Percentiles rank a stretch among this genome's conserved stretches.
Conservation (phyloP, 1,140 invertebrate genomes). For the Drosophila sulfurigaster region DNA sequence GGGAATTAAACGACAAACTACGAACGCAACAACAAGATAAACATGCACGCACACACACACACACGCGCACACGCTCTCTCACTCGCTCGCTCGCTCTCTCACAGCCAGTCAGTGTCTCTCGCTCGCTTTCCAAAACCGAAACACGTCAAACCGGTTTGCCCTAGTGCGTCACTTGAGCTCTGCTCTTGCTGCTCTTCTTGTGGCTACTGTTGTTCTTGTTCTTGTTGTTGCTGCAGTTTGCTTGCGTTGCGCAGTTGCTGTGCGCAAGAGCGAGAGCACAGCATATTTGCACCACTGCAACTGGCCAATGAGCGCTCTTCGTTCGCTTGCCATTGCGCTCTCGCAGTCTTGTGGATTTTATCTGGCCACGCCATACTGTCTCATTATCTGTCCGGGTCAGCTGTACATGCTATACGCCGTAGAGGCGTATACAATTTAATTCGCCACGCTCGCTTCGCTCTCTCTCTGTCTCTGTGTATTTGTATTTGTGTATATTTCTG, state of each 20-base stretch:
- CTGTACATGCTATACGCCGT: constrained; percentile 35
- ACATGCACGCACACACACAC: not conserved
- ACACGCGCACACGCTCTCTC: not conserved
- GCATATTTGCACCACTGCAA: not conserved
- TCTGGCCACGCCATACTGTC: constrained; percentile 64
- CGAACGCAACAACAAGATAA: constrained; percentile 18
- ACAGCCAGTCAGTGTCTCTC: constrained; percentile 12
- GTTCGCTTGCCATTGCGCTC: constrained; percentile 52
- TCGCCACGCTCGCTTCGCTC: constrained; percentile 40
- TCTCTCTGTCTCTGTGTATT: constrained; percentile 22
- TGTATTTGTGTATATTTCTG: constrained; percentile 49
- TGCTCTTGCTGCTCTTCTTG: not conserved
- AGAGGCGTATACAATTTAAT: constrained; percentile 67
- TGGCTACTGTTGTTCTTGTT: not conserved
- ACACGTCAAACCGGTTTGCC: constrained; percentile 56
- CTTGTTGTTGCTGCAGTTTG: constrained; percentile 3
- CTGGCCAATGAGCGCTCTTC: constrained; percentile 36
- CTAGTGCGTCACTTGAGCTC: constrained; percentile 9
- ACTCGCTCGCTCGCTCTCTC: constrained; percentile 16
- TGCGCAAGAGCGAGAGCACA: constrained; percentile 17
- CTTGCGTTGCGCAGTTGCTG: not conserved
- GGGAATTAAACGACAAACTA: constrained; percentile 53
- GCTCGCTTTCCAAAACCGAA: constrained; percentile 31
- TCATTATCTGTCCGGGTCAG: constrained; percentile 38
- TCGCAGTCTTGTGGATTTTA: constrained; percentile 76